phyloP scores from a whole-genome alignment of 2,888 invertebrate genomes.

The Cenopis cana region DNA sequence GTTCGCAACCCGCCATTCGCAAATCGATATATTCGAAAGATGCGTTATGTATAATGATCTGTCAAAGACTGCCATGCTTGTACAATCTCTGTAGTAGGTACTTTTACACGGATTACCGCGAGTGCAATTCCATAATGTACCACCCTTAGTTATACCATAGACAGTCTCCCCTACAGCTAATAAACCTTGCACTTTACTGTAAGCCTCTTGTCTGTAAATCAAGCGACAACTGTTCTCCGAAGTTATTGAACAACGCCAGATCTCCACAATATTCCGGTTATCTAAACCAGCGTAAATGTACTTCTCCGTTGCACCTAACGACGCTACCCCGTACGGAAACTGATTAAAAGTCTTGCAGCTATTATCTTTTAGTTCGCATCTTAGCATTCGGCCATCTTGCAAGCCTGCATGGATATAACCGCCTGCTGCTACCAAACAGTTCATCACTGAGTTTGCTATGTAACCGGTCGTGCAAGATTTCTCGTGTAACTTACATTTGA shows the following conservation, averaged over 20 bases:
- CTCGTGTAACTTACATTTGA: constrained; percentile 13
- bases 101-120: not conserved
- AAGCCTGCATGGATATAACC: constrained; percentile 10
- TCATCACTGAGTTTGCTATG: not conserved
- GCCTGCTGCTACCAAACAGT: not conserved
- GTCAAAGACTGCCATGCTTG: not conserved
- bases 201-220: not conserved
- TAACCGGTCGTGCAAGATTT: constrained; percentile 1
- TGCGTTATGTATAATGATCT: constrained; percentile 8
- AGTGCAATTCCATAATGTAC: not conserved
- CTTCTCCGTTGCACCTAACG: constrained; percentile 1
- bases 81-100: too few relatives aligned
- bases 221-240: constrained; percentile 17
- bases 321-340: not conserved
- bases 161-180: not conserved
- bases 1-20: not conserved
- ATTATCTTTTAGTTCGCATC: not conserved
- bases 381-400: constrained; percentile 9
- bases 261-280: not conserved
- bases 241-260: constrained; percentile 1
- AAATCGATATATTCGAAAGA: not conserved
- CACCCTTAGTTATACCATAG: not conserved
- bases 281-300: constrained; percentile 5
- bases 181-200: not conserved
- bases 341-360: not conserved